Evolutionary conservation across 2,888 invertebrate genomes (phyloP).

Genomic region (Teleiodes luculella): DNA sequence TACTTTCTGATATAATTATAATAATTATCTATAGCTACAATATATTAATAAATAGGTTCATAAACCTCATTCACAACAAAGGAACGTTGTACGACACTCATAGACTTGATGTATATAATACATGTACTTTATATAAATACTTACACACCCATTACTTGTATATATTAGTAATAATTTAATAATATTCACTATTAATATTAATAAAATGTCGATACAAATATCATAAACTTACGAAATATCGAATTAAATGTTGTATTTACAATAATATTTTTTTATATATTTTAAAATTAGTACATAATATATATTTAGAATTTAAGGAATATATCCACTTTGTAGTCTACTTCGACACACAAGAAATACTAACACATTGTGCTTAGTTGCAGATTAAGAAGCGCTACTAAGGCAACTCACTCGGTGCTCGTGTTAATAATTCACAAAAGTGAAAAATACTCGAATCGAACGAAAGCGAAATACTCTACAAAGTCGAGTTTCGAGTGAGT

Average conservation of each 20-base stretch:
- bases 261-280: constrained; percentile 40
- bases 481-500: background rate
- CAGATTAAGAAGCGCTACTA: constrained; percentile 23
- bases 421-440: constrained; percentile 43
- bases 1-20: constrained; percentile 41
- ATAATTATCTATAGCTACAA: constrained; percentile 52
- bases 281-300: constrained; percentile 41
- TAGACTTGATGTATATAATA: constrained; percentile 48
- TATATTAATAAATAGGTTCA: constrained; percentile 51
- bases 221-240: constrained; percentile 52
- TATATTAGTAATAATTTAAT: constrained; percentile 43
- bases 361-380: constrained; percentile 25
- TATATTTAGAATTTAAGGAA: constrained; percentile 62
- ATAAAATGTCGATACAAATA: constrained; percentile 55
- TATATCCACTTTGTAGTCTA: constrained; percentile 37
- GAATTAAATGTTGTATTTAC: constrained; percentile 60
- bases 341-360: constrained; percentile 44
- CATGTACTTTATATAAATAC: constrained; percentile 45
- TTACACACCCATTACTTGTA: constrained; percentile 49
- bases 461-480: background rate
- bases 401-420: constrained; percentile 36
- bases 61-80: constrained; percentile 65
- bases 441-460: constrained; percentile 26
- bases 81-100: constrained; percentile 68
- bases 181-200: constrained; percentile 39